Evolutionary conservation across 2,797 vertebrate species (phyloP).

Genomic region (Lycodopsis pacificus): DNA sequence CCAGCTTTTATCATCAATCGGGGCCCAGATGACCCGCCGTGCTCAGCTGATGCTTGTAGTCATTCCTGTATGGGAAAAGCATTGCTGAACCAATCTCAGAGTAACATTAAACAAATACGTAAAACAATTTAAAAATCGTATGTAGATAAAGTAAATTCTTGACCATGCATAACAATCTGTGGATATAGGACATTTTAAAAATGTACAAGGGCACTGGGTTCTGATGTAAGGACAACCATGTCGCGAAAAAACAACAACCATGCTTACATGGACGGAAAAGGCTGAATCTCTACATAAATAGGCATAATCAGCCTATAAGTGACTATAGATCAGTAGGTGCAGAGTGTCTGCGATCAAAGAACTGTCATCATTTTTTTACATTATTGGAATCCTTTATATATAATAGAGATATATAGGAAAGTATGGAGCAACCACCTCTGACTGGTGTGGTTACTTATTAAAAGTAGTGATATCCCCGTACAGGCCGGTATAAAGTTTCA

Average conservation of each 20-base stretch:
- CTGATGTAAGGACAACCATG: neutral
- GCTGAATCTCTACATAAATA: neutral
- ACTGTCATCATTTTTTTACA: neutral
- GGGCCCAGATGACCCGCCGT: slow-evolving; percentile 60
- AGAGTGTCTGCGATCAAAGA: neutral
- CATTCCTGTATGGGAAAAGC: slow-evolving; percentile 52
- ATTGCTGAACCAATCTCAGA: slow-evolving; percentile 5
- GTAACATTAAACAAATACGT: neutral
- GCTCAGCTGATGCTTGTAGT: slow-evolving; percentile 55
- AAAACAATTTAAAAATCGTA: neutral
- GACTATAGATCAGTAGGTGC: neutral
- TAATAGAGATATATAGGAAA: slow-evolving; percentile 13
- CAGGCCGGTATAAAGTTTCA: slow-evolving; percentile 50
- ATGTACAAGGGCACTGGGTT: neutral
- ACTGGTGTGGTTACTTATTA: slow-evolving; percentile 34
- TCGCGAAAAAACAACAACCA: neutral
- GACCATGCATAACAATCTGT: neutral
- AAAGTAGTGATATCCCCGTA: slow-evolving; percentile 43
- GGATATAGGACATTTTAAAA: neutral
- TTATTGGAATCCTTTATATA: slow-evolving; percentile 17
- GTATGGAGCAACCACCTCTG: slow-evolving; percentile 15
- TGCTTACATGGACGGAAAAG: neutral
- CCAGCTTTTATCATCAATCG: slow-evolving; percentile 89
- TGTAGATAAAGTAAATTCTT: neutral
- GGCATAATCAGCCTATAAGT: too few relatives aligned